A percentile compares a stretch with the other conserved stretches of the same genome.
phyloP scores from a whole-genome alignment of 1,140 invertebrate species.

The Drosophila navojoa region DNA sequence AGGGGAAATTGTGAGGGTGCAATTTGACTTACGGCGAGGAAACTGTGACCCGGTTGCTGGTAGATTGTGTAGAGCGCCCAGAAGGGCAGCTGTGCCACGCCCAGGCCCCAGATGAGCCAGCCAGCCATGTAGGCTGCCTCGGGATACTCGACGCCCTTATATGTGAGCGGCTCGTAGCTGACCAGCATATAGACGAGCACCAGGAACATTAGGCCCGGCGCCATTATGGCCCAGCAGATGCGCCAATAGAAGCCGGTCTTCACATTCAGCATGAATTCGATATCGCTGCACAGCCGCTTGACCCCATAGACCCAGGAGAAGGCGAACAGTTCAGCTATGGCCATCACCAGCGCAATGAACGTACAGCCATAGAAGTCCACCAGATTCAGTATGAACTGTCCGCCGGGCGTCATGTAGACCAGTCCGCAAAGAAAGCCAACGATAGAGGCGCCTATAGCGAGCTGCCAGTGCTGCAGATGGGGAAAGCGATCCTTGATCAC shows the following conservation, averaged over 20 bases:
- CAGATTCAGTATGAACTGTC: constrained; percentile 92
- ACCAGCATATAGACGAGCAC: constrained; percentile 88
- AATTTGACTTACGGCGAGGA: constrained; percentile 47
- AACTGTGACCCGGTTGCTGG: constrained; percentile 63
- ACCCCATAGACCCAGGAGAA: constrained; percentile 91
- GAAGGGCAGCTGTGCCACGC: constrained; percentile 84
- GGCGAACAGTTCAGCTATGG: constrained; percentile 88
- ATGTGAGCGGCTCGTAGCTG: constrained; percentile 85
- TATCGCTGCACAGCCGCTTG: constrained; percentile 86
- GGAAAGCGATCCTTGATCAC: constrained; percentile 89
- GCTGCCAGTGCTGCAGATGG: constrained; percentile 86
- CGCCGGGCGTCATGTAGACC: constrained; percentile 92
- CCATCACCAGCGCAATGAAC: constrained; percentile 90
- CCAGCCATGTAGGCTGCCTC: constrained; percentile 83
- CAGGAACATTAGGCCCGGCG: constrained; percentile 89
- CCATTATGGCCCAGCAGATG: constrained; percentile 91
- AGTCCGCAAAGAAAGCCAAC: constrained; percentile 88
- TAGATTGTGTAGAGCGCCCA: constrained; percentile 82
- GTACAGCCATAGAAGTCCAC: constrained; percentile 94
- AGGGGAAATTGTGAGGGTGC: neutral
- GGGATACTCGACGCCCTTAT: constrained; percentile 84
- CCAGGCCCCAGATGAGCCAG: constrained; percentile 84
- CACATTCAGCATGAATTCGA: constrained; percentile 90
- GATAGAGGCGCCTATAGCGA: constrained; percentile 86
- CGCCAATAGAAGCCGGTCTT: constrained; percentile 91